A percentile compares a stretch with the other conserved stretches of the same genome.
These are phyloP conservation scores for Cheilosia variabilis DNA, from an alignment of 2,888 invertebrate species.

Conservation along the genomic window DNA sequence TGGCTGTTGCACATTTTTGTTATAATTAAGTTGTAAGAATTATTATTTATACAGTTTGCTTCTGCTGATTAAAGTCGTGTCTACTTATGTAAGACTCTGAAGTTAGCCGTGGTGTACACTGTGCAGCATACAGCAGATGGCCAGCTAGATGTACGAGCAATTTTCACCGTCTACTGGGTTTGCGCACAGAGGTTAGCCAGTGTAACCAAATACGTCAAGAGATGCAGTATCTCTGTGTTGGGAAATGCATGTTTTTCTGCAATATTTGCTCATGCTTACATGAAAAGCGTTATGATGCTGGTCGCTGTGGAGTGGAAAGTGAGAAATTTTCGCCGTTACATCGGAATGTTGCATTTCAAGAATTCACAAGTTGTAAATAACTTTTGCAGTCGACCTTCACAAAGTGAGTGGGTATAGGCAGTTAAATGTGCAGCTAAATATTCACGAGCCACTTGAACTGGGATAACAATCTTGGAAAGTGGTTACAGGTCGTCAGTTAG, in stretches of 20 bases:
- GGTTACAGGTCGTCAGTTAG: neutral
- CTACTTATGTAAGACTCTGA: slow-evolving; percentile 52
- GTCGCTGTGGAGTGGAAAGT: slow-evolving; percentile 59
- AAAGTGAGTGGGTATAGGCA: neutral
- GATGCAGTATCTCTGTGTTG: slow-evolving; percentile 45
- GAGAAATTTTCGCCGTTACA: slow-evolving; percentile 58
- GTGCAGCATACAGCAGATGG: neutral
- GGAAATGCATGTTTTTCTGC: slow-evolving; percentile 50
- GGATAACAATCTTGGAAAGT: neutral
- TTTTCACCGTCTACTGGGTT: slow-evolving; percentile 64
- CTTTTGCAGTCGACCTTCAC: slow-evolving; percentile 47
- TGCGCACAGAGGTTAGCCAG: slow-evolving; percentile 59
- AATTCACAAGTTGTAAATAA: slow-evolving; percentile 16
- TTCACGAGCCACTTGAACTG: slow-evolving; percentile 1
- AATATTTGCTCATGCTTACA: slow-evolving; percentile 14
- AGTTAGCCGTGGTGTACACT: slow-evolving; percentile 23
- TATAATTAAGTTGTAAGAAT: slow-evolving; percentile 54
- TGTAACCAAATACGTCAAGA: slow-evolving; percentile 64
- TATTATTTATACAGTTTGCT: slow-evolving; percentile 33
- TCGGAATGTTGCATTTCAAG: slow-evolving; percentile 52
- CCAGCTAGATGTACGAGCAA: slow-evolving; percentile 12
- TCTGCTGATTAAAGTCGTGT: slow-evolving; percentile 11
- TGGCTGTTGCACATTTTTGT: slow-evolving; percentile 34
- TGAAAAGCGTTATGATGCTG: slow-evolving; percentile 15
- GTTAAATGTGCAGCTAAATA: neutral